These are phyloP conservation scores for Drosophila saltans DNA, from an alignment of 1,140 invertebrate species.

Conservation along the genomic window DNA sequence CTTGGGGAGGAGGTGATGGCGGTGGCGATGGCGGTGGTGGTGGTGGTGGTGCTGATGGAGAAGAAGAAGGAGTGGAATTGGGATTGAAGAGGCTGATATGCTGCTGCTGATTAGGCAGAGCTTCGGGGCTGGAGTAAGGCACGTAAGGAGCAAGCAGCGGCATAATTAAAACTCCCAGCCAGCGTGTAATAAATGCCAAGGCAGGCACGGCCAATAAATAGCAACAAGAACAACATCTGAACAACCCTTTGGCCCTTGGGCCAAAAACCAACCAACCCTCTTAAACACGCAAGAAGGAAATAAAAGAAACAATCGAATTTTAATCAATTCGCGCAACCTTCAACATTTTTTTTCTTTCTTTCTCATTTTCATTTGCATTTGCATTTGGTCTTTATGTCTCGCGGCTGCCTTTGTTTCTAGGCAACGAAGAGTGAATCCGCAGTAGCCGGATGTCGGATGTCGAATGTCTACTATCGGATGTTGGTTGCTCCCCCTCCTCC, in stretches of 20 bases:
- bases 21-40: not conserved
- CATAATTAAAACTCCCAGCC: slow-evolving; percentile 77
- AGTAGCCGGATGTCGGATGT: slow-evolving; percentile 19
- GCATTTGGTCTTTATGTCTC: not conserved
- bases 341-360: slow-evolving; percentile 21
- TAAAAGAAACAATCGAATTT: slow-evolving; percentile 83
- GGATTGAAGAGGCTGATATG: slow-evolving; percentile 47
- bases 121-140: slow-evolving; percentile 42
- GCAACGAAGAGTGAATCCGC: slow-evolving; percentile 51
- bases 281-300: slow-evolving; percentile 45
- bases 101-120: slow-evolving; percentile 75
- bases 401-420: slow-evolving; percentile 50
- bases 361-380: slow-evolving; percentile 54
- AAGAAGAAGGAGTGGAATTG: not conserved
- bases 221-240: slow-evolving; percentile 41
- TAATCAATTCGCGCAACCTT: slow-evolving; percentile 79
- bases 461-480: slow-evolving; percentile 6
- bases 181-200: slow-evolving; percentile 79
- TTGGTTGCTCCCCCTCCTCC: not conserved
- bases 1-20: not conserved
- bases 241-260: slow-evolving; percentile 58
- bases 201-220: slow-evolving; percentile 80
- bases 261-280: slow-evolving; percentile 7
- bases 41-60: slow-evolving; percentile 22
- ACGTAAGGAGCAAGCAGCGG: slow-evolving; percentile 26